Conservation (phyloP, 2,113 vertebrate genomes). For the Thamnaconus septentrionalis region DNA sequence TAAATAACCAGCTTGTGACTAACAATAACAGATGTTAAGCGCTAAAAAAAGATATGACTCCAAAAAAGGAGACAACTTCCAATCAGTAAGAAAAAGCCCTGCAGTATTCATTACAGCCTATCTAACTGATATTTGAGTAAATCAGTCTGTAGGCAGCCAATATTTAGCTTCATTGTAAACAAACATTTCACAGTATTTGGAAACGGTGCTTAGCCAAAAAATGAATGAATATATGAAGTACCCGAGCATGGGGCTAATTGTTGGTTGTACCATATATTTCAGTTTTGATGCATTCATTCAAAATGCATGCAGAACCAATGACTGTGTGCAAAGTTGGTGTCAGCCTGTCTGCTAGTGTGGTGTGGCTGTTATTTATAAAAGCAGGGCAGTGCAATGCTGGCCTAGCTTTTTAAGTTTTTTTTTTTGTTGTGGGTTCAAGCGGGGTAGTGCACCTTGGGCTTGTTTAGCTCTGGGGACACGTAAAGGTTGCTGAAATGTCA, state of each 20-base stretch:
- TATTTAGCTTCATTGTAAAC: no score
- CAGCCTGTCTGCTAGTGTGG: no score
- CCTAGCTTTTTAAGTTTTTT: constrained; percentile 43
- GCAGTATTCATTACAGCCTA: constrained; percentile 62
- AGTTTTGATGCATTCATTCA: no score
- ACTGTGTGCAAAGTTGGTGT: no score
- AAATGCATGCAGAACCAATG: no score
- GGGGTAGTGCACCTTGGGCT: constrained; percentile 51
- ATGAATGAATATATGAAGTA: no score
- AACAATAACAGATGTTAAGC: constrained; percentile 23
- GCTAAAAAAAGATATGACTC: constrained; percentile 8
- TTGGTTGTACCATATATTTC: no score
- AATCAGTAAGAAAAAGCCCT: constrained; percentile 29
- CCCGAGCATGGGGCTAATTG: no score
- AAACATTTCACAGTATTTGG: no score
- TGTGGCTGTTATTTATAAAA: constrained; percentile 4
- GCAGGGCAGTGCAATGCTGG: constrained; percentile 43
- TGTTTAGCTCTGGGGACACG: constrained; percentile 48
- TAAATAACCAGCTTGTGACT: constrained; percentile 20
- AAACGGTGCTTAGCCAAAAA: no score
- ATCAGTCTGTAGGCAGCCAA: no score
- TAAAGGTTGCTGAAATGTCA: constrained; percentile 74
- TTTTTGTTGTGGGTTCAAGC: constrained; percentile 43
- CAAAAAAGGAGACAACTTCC: constrained; percentile 48
- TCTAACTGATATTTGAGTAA: constrained; percentile 1